phyloP scores from a whole-genome alignment of 2,113 vertebrate species.

The Chamaea fasciata region DNA sequence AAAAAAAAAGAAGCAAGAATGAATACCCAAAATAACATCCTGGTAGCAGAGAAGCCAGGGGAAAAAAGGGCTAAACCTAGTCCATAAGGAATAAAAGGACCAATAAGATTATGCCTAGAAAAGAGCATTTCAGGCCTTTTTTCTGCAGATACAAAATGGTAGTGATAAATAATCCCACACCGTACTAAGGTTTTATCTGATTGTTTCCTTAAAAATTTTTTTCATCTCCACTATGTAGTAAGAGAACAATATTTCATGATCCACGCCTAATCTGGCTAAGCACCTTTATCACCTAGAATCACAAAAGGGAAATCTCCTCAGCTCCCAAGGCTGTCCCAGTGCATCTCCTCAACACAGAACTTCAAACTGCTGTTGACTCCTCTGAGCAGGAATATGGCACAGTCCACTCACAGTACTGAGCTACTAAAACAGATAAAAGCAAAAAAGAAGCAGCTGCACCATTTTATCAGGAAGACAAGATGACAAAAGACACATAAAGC shows the following conservation, averaged over 20 bases:
- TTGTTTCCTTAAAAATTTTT: background rate
- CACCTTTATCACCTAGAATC: background rate
- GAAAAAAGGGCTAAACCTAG: background rate
- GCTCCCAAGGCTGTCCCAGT: background rate
- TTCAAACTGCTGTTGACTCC: background rate
- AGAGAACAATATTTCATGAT: background rate
- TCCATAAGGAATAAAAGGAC: background rate
- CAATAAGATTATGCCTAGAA: background rate
- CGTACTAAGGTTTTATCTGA: background rate
- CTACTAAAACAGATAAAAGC: background rate
- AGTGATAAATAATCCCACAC: background rate
- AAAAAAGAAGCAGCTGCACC: background rate
- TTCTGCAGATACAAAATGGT: background rate
- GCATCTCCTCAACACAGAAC: background rate
- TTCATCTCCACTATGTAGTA: background rate
- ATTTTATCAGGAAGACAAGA: background rate
- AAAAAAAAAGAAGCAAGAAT: background rate
- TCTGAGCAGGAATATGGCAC: background rate
- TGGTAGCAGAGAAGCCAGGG: background rate
- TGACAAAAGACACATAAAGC: background rate
- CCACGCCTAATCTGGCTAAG: background rate
- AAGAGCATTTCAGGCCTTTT: background rate
- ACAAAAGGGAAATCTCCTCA: background rate
- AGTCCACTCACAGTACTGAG: background rate
- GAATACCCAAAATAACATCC: background rate